A percentile compares a stretch with the other conserved stretches of the same genome.
These are phyloP conservation scores for Coturnix japonica DNA, from an alignment of 2,113 vertebrate species.

Conservation along the genomic window DNA sequence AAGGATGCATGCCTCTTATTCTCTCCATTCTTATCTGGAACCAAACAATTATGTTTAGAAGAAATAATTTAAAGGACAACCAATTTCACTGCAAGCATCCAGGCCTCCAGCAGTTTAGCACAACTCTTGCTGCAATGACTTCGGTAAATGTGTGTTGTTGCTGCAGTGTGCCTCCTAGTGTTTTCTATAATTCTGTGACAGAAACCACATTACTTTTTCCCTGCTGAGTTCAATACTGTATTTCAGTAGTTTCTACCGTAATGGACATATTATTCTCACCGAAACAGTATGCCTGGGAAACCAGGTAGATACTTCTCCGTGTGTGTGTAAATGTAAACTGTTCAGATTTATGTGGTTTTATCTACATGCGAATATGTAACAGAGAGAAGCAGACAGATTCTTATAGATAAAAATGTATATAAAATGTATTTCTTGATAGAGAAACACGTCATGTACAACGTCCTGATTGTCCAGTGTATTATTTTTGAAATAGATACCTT, in stretches of 20 bases:
- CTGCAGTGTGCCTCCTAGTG: constrained; percentile 65
- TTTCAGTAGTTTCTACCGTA: neutral
- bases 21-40: constrained; percentile 61
- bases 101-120: constrained; percentile 67
- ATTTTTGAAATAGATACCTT: constrained; percentile 25
- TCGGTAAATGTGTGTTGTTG: constrained; percentile 51
- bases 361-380: neutral
- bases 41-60: constrained; percentile 75
- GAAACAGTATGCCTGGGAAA: neutral
- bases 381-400: neutral
- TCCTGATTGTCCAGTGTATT: neutral
- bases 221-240: constrained; percentile 34
- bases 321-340: neutral
- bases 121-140: constrained; percentile 59
- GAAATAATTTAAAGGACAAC: constrained; percentile 69
- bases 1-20: neutral
- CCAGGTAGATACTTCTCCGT: neutral
- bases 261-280: neutral
- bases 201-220: constrained; percentile 19
- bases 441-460: neutral
- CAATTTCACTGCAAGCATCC: constrained; percentile 68
- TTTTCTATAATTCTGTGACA: constrained; percentile 60
- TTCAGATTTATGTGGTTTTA: neutral
- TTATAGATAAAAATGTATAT: neutral
- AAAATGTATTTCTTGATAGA: neutral